phyloP scores from a whole-genome alignment of 2,888 invertebrate genomes.

The Cephus runcator region DNA sequence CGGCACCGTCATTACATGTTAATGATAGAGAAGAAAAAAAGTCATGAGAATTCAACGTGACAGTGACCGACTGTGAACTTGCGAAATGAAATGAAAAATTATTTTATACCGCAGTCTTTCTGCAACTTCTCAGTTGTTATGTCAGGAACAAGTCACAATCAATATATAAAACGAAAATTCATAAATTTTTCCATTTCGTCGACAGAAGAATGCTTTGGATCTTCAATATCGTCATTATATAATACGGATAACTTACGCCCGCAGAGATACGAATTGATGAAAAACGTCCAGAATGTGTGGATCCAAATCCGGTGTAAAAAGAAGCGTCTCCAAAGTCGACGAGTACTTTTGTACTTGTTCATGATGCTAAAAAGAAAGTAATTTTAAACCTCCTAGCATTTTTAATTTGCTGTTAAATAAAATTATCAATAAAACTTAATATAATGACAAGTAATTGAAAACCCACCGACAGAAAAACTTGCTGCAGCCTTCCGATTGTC shows the following conservation, averaged over 20 bases:
- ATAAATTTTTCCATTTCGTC: neutral
- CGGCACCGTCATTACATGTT: neutral
- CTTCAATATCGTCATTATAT: neutral
- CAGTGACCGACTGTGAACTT: neutral
- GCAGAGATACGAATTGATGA: slow-evolving; percentile 95
- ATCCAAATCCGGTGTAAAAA: slow-evolving; percentile 97
- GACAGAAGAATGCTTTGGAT: neutral
- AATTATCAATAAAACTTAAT: slow-evolving; percentile 10
- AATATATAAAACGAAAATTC: neutral
- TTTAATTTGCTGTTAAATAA: slow-evolving; percentile 10
- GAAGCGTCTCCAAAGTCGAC: slow-evolving; percentile 91
- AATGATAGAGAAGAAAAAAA: neutral
- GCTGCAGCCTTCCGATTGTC: slow-evolving; percentile 93
- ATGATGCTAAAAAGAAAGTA: slow-evolving; percentile 82
- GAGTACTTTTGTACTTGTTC: slow-evolving; percentile 98
- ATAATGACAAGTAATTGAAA: slow-evolving; percentile 6
- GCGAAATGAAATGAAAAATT: neutral
- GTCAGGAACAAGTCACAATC: neutral
- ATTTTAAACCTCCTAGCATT: neutral
- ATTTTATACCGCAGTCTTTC: neutral
- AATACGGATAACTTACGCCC: slow-evolving; percentile 68
- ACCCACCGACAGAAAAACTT: slow-evolving; percentile 92
- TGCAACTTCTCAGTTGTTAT: neutral
- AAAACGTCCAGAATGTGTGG: slow-evolving; percentile 96
- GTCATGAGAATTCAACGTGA: neutral